Evolutionary conservation across 2,113 vertebrate genomes (phyloP).

Genomic region (Microtus richardsoni): DNA sequence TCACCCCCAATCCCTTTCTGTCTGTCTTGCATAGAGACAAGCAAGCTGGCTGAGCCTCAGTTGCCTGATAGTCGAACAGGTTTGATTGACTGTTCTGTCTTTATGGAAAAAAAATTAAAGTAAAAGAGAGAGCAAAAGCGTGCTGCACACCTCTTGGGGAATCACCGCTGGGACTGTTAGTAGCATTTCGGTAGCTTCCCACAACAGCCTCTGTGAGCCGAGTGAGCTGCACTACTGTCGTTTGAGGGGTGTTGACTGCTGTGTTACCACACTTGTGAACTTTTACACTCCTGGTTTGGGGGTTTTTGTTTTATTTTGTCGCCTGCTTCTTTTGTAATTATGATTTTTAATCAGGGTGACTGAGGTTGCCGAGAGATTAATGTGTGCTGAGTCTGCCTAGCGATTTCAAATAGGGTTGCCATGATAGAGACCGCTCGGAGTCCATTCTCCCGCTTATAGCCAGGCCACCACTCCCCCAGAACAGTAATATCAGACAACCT

Average conservation of each 20-base stretch:
- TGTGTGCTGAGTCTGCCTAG: conserved; percentile 94
- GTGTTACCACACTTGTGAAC: conserved; percentile 92
- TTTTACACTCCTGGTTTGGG: conserved; percentile 88
- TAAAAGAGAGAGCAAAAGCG: conserved; percentile 73
- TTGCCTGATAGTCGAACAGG: conserved; percentile 89
- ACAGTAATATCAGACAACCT: background rate
- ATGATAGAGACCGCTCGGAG: conserved; percentile 86
- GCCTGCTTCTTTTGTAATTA: conserved; percentile 89
- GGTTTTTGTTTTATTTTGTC: conserved; percentile 88
- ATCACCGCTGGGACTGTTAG: conserved; percentile 90
- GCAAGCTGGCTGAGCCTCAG: conserved; percentile 88
- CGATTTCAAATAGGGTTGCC: conserved; percentile 95
- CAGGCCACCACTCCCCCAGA: background rate
- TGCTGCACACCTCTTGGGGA: conserved; percentile 88
- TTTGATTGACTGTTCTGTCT: conserved; percentile 89
- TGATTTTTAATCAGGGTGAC: conserved; percentile 93
- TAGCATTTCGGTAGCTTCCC: conserved; percentile 90
- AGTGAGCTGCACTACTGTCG: conserved; percentile 90
- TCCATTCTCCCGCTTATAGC: background rate
- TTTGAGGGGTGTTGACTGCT: conserved; percentile 93
- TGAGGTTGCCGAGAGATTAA: conserved; percentile 95
- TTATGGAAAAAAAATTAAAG: conserved; percentile 60
- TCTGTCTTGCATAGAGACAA: conserved; percentile 91
- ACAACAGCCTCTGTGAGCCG: conserved; percentile 90
- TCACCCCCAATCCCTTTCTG: conserved; percentile 85